Base-by-base conservation (phyloP, 2,888 invertebrate genomes). In the Mechanitis mazaeus region DNA sequence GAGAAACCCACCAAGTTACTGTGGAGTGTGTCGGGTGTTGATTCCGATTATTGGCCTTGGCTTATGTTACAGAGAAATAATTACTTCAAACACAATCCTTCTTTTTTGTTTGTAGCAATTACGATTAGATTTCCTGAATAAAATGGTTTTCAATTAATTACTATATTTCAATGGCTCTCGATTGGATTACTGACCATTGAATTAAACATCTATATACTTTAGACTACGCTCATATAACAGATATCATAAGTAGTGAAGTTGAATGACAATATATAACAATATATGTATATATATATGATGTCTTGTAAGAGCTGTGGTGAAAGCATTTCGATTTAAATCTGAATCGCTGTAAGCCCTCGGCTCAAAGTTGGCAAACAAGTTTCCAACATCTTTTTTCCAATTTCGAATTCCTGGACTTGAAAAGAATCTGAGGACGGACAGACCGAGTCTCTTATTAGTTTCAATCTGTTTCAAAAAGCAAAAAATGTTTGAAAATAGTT, bases 391-490 rank as follows among this genome's bases (percentile, higher is more conserved):
- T 71, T 69, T 54, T 56, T 55, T 63, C 66, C 71, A 63, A 69
- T 71, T 68, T 50, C 65, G 59, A 66, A 71, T 70, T 70, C 72
- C 58, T 59, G 60, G 60, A 67, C 66, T 67, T 63, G 60, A 56
- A 67, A 69, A 68, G 56, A 61, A 61, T 59, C 58, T 61, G 59
- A 42, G 38, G 45, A 58, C 62, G 69, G 66, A 64, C 71, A 70
- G 69, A 66, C 55, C 54, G 35, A 59, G 55, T 50, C 55, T 69
- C 65, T 73, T 73, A 73, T 74, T 69, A 69, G 69, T 72, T 73
- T 75, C 63, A 55, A 68, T 66, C 57, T 64, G 58, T 53, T 58
- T 68, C 69, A 61, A 69, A 72, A 20, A 69, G 3, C n/a, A 20
- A 56, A 53, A 31, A 47, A 55, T 45, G n/a, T 20, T 35, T 60